These are phyloP conservation scores for Tiaroga cobitis DNA, from an alignment of 2,797 vertebrate genomes.

Conservation along the genomic window DNA sequence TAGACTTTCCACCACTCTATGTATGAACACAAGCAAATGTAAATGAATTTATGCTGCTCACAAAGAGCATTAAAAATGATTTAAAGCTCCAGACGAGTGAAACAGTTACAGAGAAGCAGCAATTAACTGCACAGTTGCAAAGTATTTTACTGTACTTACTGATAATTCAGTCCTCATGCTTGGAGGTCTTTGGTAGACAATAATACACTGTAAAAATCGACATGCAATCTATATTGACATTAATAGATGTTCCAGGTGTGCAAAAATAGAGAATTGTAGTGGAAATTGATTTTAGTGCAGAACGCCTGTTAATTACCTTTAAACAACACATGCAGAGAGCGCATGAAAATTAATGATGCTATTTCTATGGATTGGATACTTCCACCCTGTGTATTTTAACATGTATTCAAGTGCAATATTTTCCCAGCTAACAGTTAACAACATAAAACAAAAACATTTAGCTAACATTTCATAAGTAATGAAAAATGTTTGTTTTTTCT, in stretches of 20 bases:
- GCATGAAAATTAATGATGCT: too few species aligned
- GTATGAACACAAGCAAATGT: conserved; percentile 58
- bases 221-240: neutral
- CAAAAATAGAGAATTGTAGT: neutral
- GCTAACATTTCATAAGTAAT: too few species aligned
- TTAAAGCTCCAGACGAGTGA: neutral
- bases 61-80: conserved; percentile 19
- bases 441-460: neutral
- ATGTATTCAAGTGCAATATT: too few species aligned
- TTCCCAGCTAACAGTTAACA: neutral
- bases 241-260: neutral
- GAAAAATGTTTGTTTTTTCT: too few species aligned
- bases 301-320: neutral
- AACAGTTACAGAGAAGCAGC: neutral
- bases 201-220: neutral
- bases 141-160: neutral
- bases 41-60: conserved; percentile 52
- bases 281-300: neutral
- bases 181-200: neutral
- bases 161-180: neutral
- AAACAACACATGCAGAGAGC: too few species aligned
- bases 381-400: neutral
- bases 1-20: conserved; percentile 55
- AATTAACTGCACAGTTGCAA: neutral
- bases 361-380: too few species aligned